These are phyloP conservation scores for Elephantulus edwardii DNA, from an alignment of 2,113 vertebrate genomes.

Conservation along the genomic window DNA sequence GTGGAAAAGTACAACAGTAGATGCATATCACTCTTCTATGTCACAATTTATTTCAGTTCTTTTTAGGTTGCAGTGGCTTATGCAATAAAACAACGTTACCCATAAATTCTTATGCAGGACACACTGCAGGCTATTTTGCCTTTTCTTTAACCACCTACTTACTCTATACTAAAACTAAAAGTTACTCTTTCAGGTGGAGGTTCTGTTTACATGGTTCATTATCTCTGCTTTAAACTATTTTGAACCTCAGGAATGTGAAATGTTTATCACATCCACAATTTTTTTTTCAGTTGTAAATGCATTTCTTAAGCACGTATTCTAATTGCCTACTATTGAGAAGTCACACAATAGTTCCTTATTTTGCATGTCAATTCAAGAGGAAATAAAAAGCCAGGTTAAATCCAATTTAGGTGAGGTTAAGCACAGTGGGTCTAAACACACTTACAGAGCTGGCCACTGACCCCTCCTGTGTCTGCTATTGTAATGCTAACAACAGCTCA, in stretches of 20 bases:
- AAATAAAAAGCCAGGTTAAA: conserved; percentile 72
- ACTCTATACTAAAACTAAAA: background rate
- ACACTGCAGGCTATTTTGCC: background rate
- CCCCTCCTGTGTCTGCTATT: background rate
- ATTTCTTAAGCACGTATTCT: conserved; percentile 69
- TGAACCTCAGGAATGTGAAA: conserved; percentile 71
- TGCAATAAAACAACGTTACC: background rate
- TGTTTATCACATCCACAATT: conserved; percentile 59
- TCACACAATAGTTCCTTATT: conserved; percentile 77
- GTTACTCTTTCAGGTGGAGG: background rate
- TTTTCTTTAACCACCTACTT: conserved; percentile 3
- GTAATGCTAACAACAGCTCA: conserved; percentile 58
- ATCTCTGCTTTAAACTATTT: conserved; percentile 30
- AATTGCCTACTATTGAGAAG: conserved; percentile 73
- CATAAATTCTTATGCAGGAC: background rate
- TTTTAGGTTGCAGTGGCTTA: background rate
- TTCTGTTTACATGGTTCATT: conserved; percentile 48
- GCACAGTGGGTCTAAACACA: conserved; percentile 80
- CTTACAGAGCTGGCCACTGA: conserved; percentile 45
- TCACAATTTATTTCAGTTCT: background rate
- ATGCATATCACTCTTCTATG: background rate
- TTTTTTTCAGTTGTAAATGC: conserved; percentile 83
- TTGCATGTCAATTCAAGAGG: conserved; percentile 82
- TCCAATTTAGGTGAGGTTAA: conserved; percentile 68
- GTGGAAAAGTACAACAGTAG: background rate